Base-by-base conservation (phyloP, 2,113 vertebrate species). In the Murina feae region DNA sequence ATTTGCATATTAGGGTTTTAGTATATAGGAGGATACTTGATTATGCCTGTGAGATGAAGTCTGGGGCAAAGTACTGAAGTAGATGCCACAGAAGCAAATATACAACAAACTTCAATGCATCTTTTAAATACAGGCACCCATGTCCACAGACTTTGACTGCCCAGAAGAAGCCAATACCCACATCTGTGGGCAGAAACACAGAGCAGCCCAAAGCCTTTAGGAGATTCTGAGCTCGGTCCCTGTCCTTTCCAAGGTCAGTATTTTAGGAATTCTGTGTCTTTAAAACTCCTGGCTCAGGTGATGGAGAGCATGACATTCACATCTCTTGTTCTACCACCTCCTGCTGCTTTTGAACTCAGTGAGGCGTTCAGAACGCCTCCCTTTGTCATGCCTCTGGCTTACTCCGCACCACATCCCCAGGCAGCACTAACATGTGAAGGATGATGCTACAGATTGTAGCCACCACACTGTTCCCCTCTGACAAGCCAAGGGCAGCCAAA, bases 281-380 rank as follows among this genome's bases (percentile, higher is more conserved):
- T 75, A 72, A 90, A 71, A 39, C 78, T 90, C n/a, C 23, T 12
- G 9, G 71, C 58, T 71, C 82, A 53, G 37, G 91, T 93, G 66
- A 94, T n/a, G 47, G 84, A 91, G 42, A 95, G 80, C 93, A 93
- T 93, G 92, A 51, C 95, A 96, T 96, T 94, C 89, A 78, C 81
- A 95, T 91, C 87, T 75, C 91, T 82, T 93, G 58, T 97, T 96
- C 91, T 74, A 18, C n/a, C 0, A 3, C 58, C n/a, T 78, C 95
- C 94, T 47, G 92, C 84, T 90, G 94, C 84, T 85, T 92, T 68
- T 55, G 93, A 74, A 63, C 85, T 92, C 75, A 37, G 85, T 0
- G 47, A 87, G 95, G 39, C 79, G 63, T 92, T 92, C 86, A 84
- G 90, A 93, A 86, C 28, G 18, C 6, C 0, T 0, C 12, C 79